phyloP scores from a whole-genome alignment of 2,113 vertebrate genomes.

The Ptyas mucosa region DNA sequence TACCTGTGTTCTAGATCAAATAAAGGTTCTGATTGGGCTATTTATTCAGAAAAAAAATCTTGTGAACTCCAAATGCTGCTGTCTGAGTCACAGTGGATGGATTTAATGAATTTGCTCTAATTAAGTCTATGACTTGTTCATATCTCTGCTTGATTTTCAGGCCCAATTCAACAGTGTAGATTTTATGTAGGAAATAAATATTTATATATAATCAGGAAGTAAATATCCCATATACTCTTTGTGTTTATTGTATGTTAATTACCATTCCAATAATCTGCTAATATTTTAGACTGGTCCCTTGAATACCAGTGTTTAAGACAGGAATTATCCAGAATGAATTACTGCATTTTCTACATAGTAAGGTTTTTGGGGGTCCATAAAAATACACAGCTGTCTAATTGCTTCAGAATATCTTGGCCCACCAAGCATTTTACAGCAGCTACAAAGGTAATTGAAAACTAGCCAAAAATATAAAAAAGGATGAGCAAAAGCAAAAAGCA shows the following conservation, averaged over 20 bases:
- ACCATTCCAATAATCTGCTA: background rate
- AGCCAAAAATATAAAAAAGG: background rate
- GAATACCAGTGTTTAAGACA: slow-evolving; percentile 2
- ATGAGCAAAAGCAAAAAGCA: background rate
- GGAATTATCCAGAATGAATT: slow-evolving; percentile 11
- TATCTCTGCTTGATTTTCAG: background rate
- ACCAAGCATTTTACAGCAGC: background rate
- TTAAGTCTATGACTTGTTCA: background rate
- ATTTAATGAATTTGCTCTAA: background rate
- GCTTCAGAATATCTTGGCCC: background rate
- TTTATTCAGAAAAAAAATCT: background rate
- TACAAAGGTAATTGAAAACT: background rate
- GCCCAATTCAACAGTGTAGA: background rate
- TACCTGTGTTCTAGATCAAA: background rate
- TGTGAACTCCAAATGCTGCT: background rate
- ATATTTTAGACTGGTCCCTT: slow-evolving; percentile 12
- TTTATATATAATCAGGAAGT: background rate
- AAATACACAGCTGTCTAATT: slow-evolving; percentile 7
- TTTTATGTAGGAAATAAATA: background rate
- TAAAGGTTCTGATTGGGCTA: background rate
- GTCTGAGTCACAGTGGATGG: background rate
- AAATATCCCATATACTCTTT: slow-evolving; percentile 23
- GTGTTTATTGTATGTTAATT: slow-evolving; percentile 17
- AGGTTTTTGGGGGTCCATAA: background rate
- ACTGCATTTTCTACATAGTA: background rate